These are phyloP conservation scores for Amazona vittata DNA, from an alignment of 2,113 vertebrate genomes.

Conservation along the genomic window DNA sequence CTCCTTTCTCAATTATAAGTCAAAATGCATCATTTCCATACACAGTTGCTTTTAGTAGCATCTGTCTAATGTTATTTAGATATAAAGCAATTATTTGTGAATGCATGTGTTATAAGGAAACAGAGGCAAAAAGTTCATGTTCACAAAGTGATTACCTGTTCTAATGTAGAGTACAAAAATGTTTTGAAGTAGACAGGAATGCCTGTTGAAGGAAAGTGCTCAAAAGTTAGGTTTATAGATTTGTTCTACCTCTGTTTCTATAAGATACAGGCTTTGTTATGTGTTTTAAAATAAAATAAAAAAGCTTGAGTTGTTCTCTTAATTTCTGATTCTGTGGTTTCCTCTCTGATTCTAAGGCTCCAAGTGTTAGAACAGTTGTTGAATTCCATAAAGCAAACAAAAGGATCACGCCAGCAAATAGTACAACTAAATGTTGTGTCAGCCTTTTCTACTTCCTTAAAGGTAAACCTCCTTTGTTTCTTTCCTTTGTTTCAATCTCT, in stretches of 20 bases:
- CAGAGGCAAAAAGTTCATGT: not conserved
- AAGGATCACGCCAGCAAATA: constrained; percentile 85
- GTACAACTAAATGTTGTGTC: constrained; percentile 84
- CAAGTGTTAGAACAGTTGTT: constrained; percentile 87
- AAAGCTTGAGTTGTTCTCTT: not conserved
- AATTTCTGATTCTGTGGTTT: not conserved
- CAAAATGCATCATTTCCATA: not conserved
- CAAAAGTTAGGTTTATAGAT: not conserved
- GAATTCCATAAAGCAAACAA: constrained; percentile 84
- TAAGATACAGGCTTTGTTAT: not conserved
- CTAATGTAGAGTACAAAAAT: not conserved
- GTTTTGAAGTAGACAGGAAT: not conserved
- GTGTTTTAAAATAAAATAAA: not conserved
- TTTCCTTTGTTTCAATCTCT: not conserved
- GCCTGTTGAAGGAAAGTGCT: not conserved
- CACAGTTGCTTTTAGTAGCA: not conserved
- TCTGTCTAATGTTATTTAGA: not conserved
- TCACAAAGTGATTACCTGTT: not conserved
- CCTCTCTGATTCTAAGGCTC: constrained; percentile 72
- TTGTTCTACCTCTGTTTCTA: not conserved
- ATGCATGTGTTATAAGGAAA: not conserved
- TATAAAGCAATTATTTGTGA: not conserved
- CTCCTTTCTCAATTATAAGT: not conserved
- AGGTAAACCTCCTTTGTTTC: constrained; percentile 75
- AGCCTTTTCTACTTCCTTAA: constrained; percentile 86